A percentile compares a stretch with the other conserved stretches of the same genome.
These are phyloP conservation scores for Hyaena hyaena DNA, from an alignment of 2,113 vertebrate genomes.

Conservation along the genomic window DNA sequence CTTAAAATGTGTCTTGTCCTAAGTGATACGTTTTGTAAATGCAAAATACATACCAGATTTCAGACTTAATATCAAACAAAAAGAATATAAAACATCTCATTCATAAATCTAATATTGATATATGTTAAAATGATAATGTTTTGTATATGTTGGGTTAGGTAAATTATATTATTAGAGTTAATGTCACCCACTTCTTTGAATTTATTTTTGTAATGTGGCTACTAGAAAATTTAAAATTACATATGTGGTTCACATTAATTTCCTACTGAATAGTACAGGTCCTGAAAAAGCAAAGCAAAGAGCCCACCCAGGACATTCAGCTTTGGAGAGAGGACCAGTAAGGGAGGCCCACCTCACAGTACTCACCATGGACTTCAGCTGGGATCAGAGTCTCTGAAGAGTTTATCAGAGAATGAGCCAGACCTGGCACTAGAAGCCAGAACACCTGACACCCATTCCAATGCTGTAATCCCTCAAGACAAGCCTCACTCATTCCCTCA, in stretches of 20 bases:
- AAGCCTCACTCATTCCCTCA: not conserved
- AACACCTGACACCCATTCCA: not conserved
- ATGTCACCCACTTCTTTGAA: not conserved
- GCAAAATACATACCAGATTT: not conserved
- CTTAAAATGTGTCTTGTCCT: not conserved
- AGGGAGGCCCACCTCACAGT: not conserved
- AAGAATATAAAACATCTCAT: not conserved
- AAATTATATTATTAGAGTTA: conserved; percentile 15
- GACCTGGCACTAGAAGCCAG: not conserved
- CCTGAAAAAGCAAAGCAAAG: not conserved
- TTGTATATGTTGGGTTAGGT: not conserved
- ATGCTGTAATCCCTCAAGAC: not conserved
- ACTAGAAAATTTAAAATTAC: not conserved
- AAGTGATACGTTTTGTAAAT: not conserved
- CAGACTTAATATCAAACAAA: not conserved
- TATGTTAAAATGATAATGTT: not conserved
- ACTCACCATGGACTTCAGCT: not conserved
- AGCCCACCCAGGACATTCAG: not conserved
- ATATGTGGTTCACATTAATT: not conserved
- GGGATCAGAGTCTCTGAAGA: not conserved
- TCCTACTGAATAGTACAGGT: not conserved
- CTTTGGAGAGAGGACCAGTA: not conserved
- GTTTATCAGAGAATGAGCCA: not conserved
- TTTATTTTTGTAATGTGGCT: not conserved
- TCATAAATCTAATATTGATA: conserved; percentile 16